Conservation (phyloP, 2,888 invertebrate genomes). For the Biston stratarius region DNA sequence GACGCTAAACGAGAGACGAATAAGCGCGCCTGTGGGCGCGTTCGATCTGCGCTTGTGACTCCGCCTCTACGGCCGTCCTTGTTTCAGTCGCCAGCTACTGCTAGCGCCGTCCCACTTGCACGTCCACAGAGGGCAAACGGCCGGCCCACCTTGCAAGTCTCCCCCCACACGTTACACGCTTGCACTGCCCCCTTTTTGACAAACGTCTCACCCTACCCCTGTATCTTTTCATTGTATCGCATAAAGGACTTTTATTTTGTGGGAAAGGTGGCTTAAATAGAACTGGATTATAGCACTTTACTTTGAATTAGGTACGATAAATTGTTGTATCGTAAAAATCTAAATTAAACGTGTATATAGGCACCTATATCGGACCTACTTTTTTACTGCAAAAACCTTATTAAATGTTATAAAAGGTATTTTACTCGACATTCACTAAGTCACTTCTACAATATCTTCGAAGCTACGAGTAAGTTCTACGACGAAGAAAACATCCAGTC, state of each 20-base stretch:
- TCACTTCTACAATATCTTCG: not conserved
- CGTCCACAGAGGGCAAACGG: conserved; percentile 49
- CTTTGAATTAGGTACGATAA: conserved; percentile 2
- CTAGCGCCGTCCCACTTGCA: conserved; percentile 47
- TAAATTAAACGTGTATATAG: too few species aligned
- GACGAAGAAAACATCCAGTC: not conserved
- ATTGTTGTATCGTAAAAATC: conserved; percentile 1
- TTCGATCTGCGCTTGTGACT: conserved; percentile 52
- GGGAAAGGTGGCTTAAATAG: conserved; percentile 25
- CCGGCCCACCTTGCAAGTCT: conserved; percentile 53
- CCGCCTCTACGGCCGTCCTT: conserved; percentile 61
- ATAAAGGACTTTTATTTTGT: conserved; percentile 36
- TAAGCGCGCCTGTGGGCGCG: conserved; percentile 77
- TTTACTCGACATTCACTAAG: not conserved
- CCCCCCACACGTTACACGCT: conserved; percentile 44
- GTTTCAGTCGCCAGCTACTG: conserved; percentile 43
- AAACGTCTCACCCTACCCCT: conserved; percentile 61
- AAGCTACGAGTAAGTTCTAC: not conserved
- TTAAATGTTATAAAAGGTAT: not conserved
- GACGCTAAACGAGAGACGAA: conserved; percentile 83
- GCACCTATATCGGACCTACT: not conserved
- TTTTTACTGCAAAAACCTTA: not conserved
- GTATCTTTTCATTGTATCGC: conserved; percentile 49
- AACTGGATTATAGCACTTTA: conserved; percentile 23
- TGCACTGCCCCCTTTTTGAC: conserved; percentile 54